Evolutionary conservation across 2,113 vertebrate genomes (phyloP).

Genomic region (Silurus glanis): DNA sequence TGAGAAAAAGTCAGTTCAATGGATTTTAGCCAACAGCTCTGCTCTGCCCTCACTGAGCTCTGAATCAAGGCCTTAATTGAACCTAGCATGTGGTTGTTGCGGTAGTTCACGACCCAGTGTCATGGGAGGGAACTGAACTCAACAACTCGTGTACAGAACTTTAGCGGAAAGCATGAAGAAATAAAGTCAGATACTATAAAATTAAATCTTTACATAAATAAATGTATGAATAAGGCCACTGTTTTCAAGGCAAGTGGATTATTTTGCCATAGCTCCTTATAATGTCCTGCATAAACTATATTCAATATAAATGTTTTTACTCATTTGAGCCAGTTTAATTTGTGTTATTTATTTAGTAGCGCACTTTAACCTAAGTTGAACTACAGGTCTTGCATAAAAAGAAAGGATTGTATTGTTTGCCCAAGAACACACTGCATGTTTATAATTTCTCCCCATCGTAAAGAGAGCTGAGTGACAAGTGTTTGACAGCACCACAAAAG

Average conservation of each 20-base stretch:
- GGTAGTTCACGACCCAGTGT: background rate
- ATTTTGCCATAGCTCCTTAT: background rate
- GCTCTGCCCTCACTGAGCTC: background rate
- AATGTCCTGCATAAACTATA: background rate
- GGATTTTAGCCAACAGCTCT: slow-evolving; percentile 16
- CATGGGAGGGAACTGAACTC: slow-evolving; percentile 7
- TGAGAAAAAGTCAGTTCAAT: background rate
- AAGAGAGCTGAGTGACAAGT: background rate
- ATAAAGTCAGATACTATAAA: background rate
- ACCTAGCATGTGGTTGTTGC: slow-evolving; percentile 20
- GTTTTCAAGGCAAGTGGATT: background rate
- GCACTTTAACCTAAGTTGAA: background rate
- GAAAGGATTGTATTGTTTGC: slow-evolving; percentile 29
- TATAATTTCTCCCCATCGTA: background rate
- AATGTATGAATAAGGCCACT: background rate
- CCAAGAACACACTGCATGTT: background rate
- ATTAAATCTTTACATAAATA: background rate
- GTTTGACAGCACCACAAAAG: background rate
- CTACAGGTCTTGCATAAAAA: slow-evolving; percentile 20
- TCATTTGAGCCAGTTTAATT: background rate
- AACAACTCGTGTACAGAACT: background rate
- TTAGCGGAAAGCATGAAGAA: background rate
- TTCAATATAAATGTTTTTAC: background rate
- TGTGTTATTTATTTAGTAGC: background rate
- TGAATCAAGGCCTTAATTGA: slow-evolving; percentile 31